Base-by-base conservation (phyloP, 2,888 invertebrate species). In the Harpalus rubripes region DNA sequence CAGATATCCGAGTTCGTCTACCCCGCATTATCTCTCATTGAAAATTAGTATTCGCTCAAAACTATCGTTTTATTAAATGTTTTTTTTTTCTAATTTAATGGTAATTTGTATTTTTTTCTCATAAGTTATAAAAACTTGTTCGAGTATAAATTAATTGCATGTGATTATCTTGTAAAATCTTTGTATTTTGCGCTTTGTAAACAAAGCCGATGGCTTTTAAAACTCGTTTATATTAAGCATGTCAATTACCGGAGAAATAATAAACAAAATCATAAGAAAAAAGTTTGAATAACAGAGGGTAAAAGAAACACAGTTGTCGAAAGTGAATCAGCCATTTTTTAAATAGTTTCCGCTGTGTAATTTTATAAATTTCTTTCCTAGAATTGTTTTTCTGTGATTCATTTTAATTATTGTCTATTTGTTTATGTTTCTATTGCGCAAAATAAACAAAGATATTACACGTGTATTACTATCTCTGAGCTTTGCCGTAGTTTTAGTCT, bases 161-260 rank as follows among this genome's bases (percentile, higher is more conserved):
- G 16, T 61, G 79, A 58, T 78, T 32, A 79, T 79, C 79, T 61
- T 79, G 59, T 59, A 61, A 79, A 79, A 41, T 61, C 41, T 74
- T 74, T 58, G 56, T 32, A 78, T 56, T 78, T 74, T 65, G 58
- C 16, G n/a, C 15, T 81, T 63, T 81, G 22, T 52, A 39, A 22
- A 81, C 81, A 81, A 26, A 65, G 81, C 81, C 63, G 39, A 61
- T 81, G 61, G 18, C 8, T 65, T 81, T 81, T 41, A 81, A 65
- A 61, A 61, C 65, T 18, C 44, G 61, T 81, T 61, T 81, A 80
- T 80, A 80, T 80, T 41, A 61, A 59, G 41, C 59, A 61, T 80
- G 41, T 39, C 58, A 59, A 61, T 80, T 74, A 74, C 18, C 44
- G 8, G 18, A 3, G 52, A 16, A 74, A 52, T 74, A 74, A 74